phyloP scores from a whole-genome alignment of 1,140 invertebrate species.

The Nomia melanderi region DNA sequence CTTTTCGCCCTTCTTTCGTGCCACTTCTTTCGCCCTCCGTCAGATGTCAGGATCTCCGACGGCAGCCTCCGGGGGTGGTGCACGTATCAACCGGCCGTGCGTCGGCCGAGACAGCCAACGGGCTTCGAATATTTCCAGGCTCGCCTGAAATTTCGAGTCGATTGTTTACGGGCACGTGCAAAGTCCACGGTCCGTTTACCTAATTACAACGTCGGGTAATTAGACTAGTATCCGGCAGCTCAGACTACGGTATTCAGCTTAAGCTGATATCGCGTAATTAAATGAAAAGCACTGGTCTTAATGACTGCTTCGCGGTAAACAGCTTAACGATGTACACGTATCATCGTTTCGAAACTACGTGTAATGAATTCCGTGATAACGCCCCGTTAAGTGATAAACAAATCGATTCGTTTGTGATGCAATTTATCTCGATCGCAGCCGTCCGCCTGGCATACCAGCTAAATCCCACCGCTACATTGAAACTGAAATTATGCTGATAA shows the following conservation, averaged over 20 bases:
- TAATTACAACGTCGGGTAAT: conserved; percentile 17
- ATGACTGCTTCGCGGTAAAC: conserved; percentile 42
- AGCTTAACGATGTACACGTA: conserved; percentile 37
- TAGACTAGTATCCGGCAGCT: conserved; percentile 1
- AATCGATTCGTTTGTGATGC: neutral
- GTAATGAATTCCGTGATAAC: conserved; percentile 32
- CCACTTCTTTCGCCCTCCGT: conserved; percentile 55
- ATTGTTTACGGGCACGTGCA: neutral
- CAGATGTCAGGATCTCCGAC: conserved; percentile 58
- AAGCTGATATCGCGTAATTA: conserved; percentile 23
- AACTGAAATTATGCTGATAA: too few relatives aligned
- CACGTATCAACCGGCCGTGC: neutral
- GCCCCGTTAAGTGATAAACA: conserved; percentile 23
- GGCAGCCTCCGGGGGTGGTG: neutral
- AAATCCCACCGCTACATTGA: too few relatives aligned
- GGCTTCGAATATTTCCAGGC: neutral
- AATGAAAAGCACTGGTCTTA: conserved; percentile 37
- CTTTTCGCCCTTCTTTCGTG: conserved; percentile 46
- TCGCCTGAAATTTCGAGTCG: neutral
- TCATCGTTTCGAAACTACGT: conserved; percentile 23
- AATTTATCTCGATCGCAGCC: conserved; percentile 12
- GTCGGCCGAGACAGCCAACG: neutral
- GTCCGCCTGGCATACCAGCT: too few relatives aligned
- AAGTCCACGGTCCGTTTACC: neutral
- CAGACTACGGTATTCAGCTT: neutral